A percentile compares a stretch with the other conserved stretches of the same genome.
phyloP scores from a whole-genome alignment of 1,140 invertebrate species.

The Zaprionus taronus region DNA sequence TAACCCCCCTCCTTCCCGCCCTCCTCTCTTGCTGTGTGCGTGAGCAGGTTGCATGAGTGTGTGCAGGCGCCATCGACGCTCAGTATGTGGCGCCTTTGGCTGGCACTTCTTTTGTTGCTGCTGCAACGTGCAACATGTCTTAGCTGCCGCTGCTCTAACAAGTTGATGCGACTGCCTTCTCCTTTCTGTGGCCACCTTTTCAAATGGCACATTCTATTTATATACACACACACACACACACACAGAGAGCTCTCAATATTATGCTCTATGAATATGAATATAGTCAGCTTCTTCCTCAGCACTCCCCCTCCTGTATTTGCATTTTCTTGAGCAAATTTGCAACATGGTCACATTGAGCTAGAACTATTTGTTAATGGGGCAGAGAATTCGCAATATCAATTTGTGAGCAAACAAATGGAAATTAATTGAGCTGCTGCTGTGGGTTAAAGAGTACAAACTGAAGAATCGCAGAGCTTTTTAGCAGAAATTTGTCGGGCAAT shows the following conservation, averaged over 20 bases:
- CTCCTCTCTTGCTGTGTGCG: slow-evolving; percentile 35
- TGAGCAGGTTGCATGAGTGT: slow-evolving; percentile 51
- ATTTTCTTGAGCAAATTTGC: slow-evolving; percentile 15
- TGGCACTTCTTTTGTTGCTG: slow-evolving; percentile 51
- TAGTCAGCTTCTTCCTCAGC: neutral
- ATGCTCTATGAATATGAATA: slow-evolving; percentile 32
- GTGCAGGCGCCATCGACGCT: slow-evolving; percentile 35
- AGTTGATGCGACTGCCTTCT: slow-evolving; percentile 44
- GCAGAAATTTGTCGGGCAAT: neutral
- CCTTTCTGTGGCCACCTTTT: slow-evolving; percentile 42
- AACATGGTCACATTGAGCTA: slow-evolving; percentile 11
- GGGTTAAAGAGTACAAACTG: neutral
- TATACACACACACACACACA: slow-evolving; percentile 8
- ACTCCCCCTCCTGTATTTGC: neutral
- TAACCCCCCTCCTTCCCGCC: neutral
- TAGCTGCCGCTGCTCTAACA: slow-evolving; percentile 42
- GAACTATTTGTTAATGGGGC: slow-evolving; percentile 8
- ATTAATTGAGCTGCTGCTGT: slow-evolving; percentile 5
- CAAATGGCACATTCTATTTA: slow-evolving; percentile 41
- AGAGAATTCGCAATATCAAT: slow-evolving; percentile 3
- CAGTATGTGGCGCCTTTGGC: slow-evolving; percentile 56
- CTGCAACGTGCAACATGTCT: slow-evolving; percentile 36
- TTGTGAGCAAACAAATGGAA: slow-evolving; percentile 1
- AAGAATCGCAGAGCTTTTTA: neutral
- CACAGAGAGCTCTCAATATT: neutral